Base-by-base conservation (phyloP, 2,113 vertebrate genomes). In the Octodon degus region DNA sequence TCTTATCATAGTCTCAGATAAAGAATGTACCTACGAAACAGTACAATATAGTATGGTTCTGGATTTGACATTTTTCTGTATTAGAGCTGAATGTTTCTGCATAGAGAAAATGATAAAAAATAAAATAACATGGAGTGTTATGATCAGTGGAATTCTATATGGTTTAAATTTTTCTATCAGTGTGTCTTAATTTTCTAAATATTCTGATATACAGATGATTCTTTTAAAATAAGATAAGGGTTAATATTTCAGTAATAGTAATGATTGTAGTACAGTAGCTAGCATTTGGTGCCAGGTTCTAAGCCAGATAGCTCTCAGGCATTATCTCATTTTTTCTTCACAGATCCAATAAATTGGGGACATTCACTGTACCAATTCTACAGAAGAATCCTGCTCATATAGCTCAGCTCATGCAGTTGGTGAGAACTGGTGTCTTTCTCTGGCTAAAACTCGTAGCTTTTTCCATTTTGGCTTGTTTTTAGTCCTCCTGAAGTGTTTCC, bases 321-420 rank as follows among this genome's bases (percentile, higher is more conserved):
- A 1, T 58, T 10, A 11, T 9, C 47, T 40, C 3, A 0, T 40
- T 43, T 55, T 27, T 30, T 76, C 14, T 25, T 65, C 50, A 13
- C 0, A n/a, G 20, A 17, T 25, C 27, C 6, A 13, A 0, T 3
- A 5, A n/a, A 20, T 47, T 2, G 37, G 70, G 7, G 14, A 17
- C 9, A 60, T 30, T 47, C 2, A 9, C 22, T 20, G 2, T 2
- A 2, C 0, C 12, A 43, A 17, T 30, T n/a, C 40, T 85, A 10
- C 7, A 40, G 77, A 34, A 34, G 24, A 89, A 58, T 63, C 37
- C 19, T 4, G 13, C 47, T n/a, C 25, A 4, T 0, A 0, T 14
- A 1, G 17, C 12, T 27, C 3, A 25, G 16, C 22, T 65, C 30
- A 20, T 0, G 7, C 19, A 76, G 50, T n/a, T 27, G 43, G 2